Evolutionary conservation across 2,888 invertebrate genomes (phyloP).

Genomic region (Balanococcus diminutus): DNA sequence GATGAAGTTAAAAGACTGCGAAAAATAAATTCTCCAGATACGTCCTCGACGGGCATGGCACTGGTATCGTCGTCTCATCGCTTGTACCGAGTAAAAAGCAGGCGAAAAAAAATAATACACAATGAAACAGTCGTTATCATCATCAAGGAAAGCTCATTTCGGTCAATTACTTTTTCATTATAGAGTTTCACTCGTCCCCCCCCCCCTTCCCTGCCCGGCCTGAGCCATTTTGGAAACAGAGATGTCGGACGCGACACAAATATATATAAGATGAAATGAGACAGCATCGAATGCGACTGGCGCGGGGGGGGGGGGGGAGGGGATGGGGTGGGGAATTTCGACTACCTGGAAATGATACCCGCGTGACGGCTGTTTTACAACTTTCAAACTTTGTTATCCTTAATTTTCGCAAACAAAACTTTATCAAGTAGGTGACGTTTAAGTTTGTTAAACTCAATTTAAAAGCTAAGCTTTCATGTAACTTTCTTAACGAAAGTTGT

Average conservation of each 20-base stretch:
- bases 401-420: conserved; percentile 45
- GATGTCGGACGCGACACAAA: conserved; percentile 32
- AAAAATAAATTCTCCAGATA: not conserved
- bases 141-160: conserved; percentile 35
- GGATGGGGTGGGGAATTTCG: not conserved
- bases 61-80: too few species aligned
- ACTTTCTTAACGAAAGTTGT: conserved; percentile 34
- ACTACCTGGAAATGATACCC: conserved; percentile 49
- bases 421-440: conserved; percentile 42
- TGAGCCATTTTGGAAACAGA: not conserved
- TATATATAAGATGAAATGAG: conserved; percentile 7
- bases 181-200: not conserved
- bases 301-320: too few species aligned
- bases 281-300: not conserved
- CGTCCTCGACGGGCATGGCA: not conserved
- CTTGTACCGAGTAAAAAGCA: not conserved
- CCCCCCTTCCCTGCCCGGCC: too few species aligned
- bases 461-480: conserved; percentile 37
- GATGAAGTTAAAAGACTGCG: not conserved
- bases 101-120: not conserved
- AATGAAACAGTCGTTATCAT: conserved; percentile 21
- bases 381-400: conserved; percentile 36
- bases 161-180: conserved; percentile 34
- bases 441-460: conserved; percentile 44
- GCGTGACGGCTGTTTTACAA: conserved; percentile 49